Evolutionary conservation across 2,888 invertebrate species (phyloP).

Genomic region (Heteropelma amictum): DNA sequence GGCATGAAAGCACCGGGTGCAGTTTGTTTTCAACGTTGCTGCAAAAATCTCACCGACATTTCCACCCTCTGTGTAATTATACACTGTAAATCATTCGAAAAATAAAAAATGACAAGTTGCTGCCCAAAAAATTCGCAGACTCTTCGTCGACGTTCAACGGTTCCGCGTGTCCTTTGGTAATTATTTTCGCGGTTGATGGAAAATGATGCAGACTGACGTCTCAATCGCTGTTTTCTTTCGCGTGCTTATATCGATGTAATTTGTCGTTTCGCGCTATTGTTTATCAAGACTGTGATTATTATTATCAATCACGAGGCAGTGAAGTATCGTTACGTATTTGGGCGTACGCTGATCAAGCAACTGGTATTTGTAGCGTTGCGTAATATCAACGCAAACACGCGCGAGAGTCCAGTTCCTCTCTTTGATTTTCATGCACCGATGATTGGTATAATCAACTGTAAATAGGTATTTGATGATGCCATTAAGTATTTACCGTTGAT

Average conservation of each 20-base stretch:
- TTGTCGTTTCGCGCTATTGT: not conserved
- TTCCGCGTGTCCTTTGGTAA: no score
- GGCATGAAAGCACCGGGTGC: not conserved
- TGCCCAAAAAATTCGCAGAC: no score
- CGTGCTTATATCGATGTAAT: no score
- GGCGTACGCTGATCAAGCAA: not conserved
- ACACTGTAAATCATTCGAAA: no score
- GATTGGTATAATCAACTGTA: slow-evolving; percentile 66
- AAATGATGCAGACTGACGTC: no score
- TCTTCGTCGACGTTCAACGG: no score
- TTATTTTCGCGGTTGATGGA: no score
- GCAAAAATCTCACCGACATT: not conserved
- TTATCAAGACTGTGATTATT: not conserved
- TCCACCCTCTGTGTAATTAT: not conserved
- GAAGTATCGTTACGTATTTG: not conserved
- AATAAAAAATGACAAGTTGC: no score
- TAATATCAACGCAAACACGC: slow-evolving; percentile 28
- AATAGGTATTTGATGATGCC: slow-evolving; percentile 61
- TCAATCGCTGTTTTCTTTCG: no score
- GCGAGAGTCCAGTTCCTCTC: slow-evolving; percentile 15
- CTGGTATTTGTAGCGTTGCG: slow-evolving; percentile 1
- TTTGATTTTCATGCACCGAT: slow-evolving; percentile 47
- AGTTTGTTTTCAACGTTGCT: not conserved
- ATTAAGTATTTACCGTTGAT: slow-evolving; percentile 59
- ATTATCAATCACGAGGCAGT: not conserved